Percentiles rank a stretch among this genome's conserved stretches.
phyloP scores from a whole-genome alignment of 2,113 vertebrate species.

The Cromileptes altivelis region DNA sequence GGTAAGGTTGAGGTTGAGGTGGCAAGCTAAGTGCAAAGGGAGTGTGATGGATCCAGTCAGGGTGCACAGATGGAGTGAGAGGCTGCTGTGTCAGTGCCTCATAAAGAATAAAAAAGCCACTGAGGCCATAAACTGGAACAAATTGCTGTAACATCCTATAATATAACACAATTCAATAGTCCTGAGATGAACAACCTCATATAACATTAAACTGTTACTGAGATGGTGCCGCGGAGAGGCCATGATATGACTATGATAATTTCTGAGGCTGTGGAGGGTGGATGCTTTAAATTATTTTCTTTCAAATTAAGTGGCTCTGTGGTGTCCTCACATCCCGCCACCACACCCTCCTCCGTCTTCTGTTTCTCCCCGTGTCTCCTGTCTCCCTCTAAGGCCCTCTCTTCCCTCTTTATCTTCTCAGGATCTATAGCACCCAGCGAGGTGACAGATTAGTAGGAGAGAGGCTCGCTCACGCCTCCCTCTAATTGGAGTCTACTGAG shows the following conservation, averaged over 20 bases:
- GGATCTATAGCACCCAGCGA: slow-evolving; percentile 38
- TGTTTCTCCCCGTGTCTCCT: neutral
- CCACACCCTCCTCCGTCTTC: neutral
- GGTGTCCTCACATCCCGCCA: slow-evolving; percentile 2
- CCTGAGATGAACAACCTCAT: slow-evolving; percentile 26
- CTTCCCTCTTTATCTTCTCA: slow-evolving; percentile 19
- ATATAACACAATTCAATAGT: slow-evolving; percentile 1
- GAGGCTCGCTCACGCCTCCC: slow-evolving; percentile 38
- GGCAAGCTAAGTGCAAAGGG: neutral
- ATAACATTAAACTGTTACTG: slow-evolving; percentile 1
- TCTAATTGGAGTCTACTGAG: slow-evolving; percentile 64
- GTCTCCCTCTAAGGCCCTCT: neutral
- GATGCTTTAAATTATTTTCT: slow-evolving; percentile 9
- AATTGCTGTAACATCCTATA: slow-evolving; percentile 36
- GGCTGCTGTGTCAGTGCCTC: slow-evolving; percentile 30
- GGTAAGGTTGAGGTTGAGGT: neutral
- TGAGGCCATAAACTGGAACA: slow-evolving; percentile 23
- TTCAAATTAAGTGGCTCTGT: slow-evolving; percentile 20
- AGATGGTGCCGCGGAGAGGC: neutral
- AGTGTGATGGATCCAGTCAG: neutral
- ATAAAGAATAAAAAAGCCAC: slow-evolving; percentile 20
- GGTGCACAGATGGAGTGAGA: slow-evolving; percentile 30
- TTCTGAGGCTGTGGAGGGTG: neutral
- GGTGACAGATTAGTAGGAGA: slow-evolving; percentile 52
- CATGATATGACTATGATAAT: neutral